Evolutionary conservation across 2,888 invertebrate species (phyloP), one percentile per base, ranked within the genome.

Genomic region (Agrilus mali): DNA sequence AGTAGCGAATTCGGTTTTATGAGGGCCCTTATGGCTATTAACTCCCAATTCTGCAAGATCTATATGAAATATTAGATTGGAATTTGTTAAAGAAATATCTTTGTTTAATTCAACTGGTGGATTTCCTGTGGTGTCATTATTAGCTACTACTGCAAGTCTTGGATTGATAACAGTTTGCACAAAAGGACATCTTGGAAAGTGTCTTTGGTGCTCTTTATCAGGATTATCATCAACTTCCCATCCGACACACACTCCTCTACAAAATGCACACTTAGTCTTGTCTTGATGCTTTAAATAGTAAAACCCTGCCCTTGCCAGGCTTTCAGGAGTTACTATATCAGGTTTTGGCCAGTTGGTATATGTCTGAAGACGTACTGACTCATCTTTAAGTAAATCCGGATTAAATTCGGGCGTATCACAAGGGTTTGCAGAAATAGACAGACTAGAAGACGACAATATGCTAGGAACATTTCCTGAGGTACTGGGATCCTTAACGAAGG

Each of bases 261-360:
- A 92, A 73, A 82, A 90, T 1, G 82, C 85, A 64, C 92, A 92
- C 48, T 82, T 77, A 0, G 89, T 82, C 59, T 77, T 68, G 59
- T 86, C 84, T 12, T 75, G 75, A 33, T 74, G 72, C 48, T 82
- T 78, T 3, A 83, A 70, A 58, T 84, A 92, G 63, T 83, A 92
- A 63, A 93, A 92, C 4, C 93, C 93, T 38, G 89, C 85, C 60
- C 72, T 75, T 1, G 88, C 90, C 47, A 93, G 67, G 7, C 78
- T 74, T 57, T 79, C 74, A 0, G 87, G 81, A 2, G 78, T 71
- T 15, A 92, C 74, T 45, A 74, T 67, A 37, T 66, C 66, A 8
- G 69, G 53, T 33, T 69, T 75, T 40, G 86, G 83, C 89, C 90
- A 90, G 64, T 77, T 77, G 42, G 67, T 69, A 63, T 83, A 88